phyloP scores from a whole-genome alignment of 2,113 vertebrate genomes.

The Piprites chloris region DNA sequence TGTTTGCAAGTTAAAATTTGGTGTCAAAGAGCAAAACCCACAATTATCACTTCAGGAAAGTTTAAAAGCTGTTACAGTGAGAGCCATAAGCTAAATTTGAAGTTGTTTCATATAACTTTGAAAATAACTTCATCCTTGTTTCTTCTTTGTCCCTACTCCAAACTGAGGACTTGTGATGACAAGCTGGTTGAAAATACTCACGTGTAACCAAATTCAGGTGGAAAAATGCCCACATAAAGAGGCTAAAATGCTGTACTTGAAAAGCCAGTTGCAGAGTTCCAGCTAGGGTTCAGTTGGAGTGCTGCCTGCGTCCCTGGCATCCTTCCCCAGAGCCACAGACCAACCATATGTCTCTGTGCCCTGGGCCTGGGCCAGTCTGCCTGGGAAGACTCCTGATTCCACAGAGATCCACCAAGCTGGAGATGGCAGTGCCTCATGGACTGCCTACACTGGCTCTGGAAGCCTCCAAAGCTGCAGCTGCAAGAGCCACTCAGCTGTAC shows the following conservation, averaged over 20 bases:
- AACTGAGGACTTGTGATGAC: background rate
- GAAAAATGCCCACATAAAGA: background rate
- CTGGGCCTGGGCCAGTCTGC: background rate
- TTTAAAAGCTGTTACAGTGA: background rate
- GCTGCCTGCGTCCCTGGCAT: background rate
- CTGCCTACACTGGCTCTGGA: background rate
- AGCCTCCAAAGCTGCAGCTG: background rate
- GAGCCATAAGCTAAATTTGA: background rate
- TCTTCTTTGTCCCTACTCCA: background rate
- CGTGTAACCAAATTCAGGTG: background rate
- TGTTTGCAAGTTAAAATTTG: background rate
- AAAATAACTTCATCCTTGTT: background rate
- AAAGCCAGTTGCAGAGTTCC: background rate
- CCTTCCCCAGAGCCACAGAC: background rate
- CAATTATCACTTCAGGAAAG: background rate
- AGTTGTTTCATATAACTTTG: background rate
- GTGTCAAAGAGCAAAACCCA: background rate
- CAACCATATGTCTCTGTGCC: background rate
- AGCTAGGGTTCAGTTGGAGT: background rate
- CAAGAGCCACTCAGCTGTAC: accelerated
- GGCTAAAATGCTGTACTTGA: background rate
- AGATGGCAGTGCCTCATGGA: background rate
- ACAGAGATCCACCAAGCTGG: background rate
- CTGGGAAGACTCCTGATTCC: background rate
- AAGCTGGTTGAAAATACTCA: background rate